Percentiles rank a stretch among this genome's conserved stretches.
phyloP scores from a whole-genome alignment of 2,797 vertebrate genomes.

The Cossypha caffra region DNA sequence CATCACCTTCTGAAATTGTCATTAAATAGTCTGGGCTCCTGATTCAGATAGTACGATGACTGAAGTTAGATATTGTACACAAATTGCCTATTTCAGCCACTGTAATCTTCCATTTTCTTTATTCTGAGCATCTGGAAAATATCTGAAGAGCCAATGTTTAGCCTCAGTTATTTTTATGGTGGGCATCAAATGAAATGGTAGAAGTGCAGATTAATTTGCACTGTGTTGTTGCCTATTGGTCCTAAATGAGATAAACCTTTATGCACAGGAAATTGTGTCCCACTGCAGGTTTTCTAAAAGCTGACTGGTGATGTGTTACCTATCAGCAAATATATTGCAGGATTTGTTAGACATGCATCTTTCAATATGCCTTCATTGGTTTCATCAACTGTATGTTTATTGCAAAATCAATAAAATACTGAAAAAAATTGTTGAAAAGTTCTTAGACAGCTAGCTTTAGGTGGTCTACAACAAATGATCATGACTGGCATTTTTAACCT shows the following conservation, averaged over 20 bases:
- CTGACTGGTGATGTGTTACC: background rate
- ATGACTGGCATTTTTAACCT: background rate
- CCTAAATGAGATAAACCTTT: background rate
- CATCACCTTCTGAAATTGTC: background rate
- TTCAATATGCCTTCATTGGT: background rate
- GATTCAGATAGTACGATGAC: background rate
- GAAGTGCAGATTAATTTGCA: background rate
- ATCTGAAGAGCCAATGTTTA: background rate
- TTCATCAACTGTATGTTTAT: background rate
- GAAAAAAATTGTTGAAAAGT: background rate
- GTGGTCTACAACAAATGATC: background rate
- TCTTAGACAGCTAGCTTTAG: background rate
- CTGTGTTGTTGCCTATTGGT: background rate
- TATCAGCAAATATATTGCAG: background rate
- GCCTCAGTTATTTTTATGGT: background rate
- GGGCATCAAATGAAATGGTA: background rate
- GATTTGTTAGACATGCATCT: background rate
- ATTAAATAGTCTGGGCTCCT: background rate
- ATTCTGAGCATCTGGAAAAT: background rate
- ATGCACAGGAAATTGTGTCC: background rate
- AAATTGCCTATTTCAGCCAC: background rate
- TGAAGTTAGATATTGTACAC: background rate
- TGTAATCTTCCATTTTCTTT: background rate
- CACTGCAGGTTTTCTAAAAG: background rate
- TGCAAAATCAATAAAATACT: constrained; percentile 2